These are phyloP conservation scores for Melanerpes aurifrons DNA, from an alignment of 2,113 vertebrate species.

Conservation along the genomic window DNA sequence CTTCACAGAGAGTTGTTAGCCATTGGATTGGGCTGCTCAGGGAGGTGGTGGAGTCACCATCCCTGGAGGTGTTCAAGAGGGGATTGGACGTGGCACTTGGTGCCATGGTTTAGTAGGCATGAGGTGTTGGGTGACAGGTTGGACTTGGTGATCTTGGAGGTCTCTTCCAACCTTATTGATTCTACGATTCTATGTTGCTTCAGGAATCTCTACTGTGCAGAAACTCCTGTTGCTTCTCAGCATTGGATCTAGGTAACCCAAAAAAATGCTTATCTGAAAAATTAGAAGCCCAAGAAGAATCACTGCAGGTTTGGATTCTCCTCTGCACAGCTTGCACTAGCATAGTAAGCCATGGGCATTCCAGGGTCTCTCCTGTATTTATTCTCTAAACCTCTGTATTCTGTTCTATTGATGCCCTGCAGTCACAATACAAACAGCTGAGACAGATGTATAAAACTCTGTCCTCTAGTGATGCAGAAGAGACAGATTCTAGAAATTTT, in stretches of 20 bases:
- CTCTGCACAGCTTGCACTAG: neutral
- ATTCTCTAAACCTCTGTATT: neutral
- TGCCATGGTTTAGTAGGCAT: no score
- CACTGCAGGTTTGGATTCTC: rapidly evolving
- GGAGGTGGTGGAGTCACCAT: no score
- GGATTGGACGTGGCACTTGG: no score
- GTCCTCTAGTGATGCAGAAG: neutral
- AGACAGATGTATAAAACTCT: neutral
- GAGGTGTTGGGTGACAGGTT: no score
- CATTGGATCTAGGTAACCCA: neutral
- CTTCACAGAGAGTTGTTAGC: no score
- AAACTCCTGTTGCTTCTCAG: neutral
- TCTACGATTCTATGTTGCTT: rapidly evolving
- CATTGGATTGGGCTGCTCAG: no score
- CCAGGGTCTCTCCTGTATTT: neutral
- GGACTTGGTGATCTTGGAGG: no score
- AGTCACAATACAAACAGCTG: neutral
- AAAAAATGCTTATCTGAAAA: neutral
- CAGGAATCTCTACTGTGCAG: neutral
- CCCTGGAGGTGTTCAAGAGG: no score
- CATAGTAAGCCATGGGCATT: neutral
- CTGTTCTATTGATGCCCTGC: neutral
- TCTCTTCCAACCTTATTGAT: no score
- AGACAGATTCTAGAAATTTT: neutral
- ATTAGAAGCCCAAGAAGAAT: neutral